Conservation (phyloP, 2,797 vertebrate genomes). For the Sebastes dallii region DNA sequence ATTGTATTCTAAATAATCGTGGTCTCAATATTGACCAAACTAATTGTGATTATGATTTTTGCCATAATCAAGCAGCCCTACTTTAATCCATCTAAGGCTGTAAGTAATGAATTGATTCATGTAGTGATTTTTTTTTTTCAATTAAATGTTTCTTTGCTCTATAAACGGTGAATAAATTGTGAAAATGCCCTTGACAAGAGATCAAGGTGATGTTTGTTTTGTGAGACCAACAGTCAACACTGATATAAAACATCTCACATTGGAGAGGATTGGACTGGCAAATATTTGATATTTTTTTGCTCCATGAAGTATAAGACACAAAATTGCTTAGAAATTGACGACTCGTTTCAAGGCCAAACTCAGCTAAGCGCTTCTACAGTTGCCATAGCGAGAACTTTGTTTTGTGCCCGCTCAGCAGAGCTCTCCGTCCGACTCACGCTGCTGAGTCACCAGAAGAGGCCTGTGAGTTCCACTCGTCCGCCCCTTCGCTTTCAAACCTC, state of each 20-base stretch:
- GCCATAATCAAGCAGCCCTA: too few species aligned
- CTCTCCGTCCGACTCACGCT: slow-evolving; percentile 1
- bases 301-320: background rate
- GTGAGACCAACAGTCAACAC: background rate
- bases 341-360: background rate
- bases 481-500: slow-evolving; percentile 3
- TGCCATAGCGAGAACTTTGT: background rate
- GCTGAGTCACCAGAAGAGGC: slow-evolving; percentile 56
- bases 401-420: slow-evolving; percentile 19
- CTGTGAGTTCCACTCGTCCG: background rate
- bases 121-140: accelerated
- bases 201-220: background rate
- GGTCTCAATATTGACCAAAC: too few species aligned
- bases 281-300: background rate
- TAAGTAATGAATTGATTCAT: background rate
- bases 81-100: accelerated
- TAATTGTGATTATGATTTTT: too few species aligned
- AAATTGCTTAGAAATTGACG: accelerated
- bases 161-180: accelerated
- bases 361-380: background rate
- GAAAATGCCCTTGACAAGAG: background rate
- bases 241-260: background rate
- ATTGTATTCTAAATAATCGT: too few species aligned
- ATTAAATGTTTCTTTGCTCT: background rate
- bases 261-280: background rate